These are phyloP conservation scores for Delia radicum DNA, from an alignment of 1,140 invertebrate species.

Conservation along the genomic window DNA sequence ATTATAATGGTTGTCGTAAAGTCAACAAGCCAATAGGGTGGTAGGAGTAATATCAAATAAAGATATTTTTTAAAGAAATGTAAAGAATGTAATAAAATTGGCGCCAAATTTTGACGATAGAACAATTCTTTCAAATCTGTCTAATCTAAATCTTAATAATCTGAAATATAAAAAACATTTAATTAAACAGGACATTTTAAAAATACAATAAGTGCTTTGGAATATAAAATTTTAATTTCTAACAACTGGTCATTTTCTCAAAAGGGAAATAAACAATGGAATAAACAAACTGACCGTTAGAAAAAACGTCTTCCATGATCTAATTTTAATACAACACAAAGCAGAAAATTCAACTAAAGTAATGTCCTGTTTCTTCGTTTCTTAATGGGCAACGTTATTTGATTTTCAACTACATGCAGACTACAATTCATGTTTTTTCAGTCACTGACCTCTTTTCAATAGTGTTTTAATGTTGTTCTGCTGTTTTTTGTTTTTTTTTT, in stretches of 20 bases:
- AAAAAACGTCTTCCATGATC: slow-evolving; percentile 15
- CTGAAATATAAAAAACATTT: background rate
- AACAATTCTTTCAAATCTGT: background rate
- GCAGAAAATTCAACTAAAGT: background rate
- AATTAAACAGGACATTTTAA: background rate
- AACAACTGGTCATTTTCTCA: slow-evolving; percentile 8
- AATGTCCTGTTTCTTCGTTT: background rate
- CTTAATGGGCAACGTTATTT: background rate
- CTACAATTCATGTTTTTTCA: background rate
- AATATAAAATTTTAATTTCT: background rate
- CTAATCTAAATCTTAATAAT: background rate
- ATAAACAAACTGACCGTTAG: background rate
- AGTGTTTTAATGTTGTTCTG: background rate
- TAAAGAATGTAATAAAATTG: background rate
- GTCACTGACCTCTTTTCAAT: slow-evolving; percentile 21
- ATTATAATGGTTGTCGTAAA: too few relatives aligned
- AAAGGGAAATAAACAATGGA: slow-evolving; percentile 9
- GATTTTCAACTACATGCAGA: too few relatives aligned
- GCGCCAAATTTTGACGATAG: background rate
- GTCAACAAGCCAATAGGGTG: too few relatives aligned
- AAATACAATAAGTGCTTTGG: too few relatives aligned
- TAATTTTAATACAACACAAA: too few relatives aligned
- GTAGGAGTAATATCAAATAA: too few relatives aligned
- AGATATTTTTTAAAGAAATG: too few relatives aligned
- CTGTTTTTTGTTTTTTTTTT: background rate